These are phyloP conservation scores for Ophion slaviceki DNA, from an alignment of 2,888 invertebrate species.

Conservation along the genomic window DNA sequence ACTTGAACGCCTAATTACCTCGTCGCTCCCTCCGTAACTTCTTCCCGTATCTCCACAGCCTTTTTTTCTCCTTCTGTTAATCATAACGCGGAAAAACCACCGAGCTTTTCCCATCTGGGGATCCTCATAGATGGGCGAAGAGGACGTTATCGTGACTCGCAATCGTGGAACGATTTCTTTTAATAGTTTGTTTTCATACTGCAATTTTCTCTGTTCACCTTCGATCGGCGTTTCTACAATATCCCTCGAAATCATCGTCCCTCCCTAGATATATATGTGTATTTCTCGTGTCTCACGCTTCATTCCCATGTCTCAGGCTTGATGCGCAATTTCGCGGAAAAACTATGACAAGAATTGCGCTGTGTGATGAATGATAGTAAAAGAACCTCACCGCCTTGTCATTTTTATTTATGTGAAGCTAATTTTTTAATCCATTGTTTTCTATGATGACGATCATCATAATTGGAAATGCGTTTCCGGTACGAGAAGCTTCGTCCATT, in stretches of 20 bases:
- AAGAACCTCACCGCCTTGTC: neutral
- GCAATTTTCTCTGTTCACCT: conserved; percentile 6
- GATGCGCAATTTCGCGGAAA: neutral
- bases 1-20: conserved; percentile 72
- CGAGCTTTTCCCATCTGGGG: neutral
- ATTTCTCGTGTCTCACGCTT: conserved; percentile 12
- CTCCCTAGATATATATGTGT: neutral
- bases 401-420: neutral
- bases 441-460: neutral
- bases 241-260: neutral
- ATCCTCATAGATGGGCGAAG: neutral
- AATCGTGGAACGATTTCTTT: neutral
- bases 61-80: conserved; percentile 16
- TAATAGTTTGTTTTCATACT: neutral
- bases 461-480: neutral
- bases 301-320: neutral
- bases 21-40: conserved; percentile 19
- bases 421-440: neutral
- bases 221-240: conserved; percentile 14
- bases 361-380: neutral
- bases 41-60: neutral
- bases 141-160: neutral
- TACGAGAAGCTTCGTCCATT: neutral
- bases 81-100: conserved; percentile 11
- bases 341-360: neutral